Evolutionary conservation across 1,140 invertebrate genomes (phyloP), one percentile per base, ranked within the genome.

Genomic region (Drosophila elegans): DNA sequence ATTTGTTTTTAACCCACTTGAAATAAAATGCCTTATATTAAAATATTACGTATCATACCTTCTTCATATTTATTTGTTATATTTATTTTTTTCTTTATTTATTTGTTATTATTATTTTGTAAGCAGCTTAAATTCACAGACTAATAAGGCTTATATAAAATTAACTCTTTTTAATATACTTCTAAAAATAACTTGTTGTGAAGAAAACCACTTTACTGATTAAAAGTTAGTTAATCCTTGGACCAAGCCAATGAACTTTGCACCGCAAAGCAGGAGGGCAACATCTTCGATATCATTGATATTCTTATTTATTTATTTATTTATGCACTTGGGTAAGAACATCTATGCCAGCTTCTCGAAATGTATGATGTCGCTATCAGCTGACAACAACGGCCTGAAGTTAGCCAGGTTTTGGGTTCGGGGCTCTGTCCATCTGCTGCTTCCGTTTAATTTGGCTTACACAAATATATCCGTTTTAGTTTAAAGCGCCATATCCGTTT

Each of bases 221-320:
- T 9, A 3, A 3, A 21, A 3, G n/a, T 9, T 13, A 13, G 9
- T 13, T 3, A 16, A 11, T 13, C 6, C 27, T 7, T 21, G 16
- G 16, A 21, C 16, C 16, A 16, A 32, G 41, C 4, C 12, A 42
- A 45, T 41, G 5, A 13, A 7, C 16, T 3, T 12, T 25, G 12
- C 5, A n/a, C 16, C 39, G 12, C 10, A 34, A 55, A 45, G 44
- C 73, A 41, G 42, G 62, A 57, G 74, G 62, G 77, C 74, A 74
- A 78, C 44, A n/a, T 48, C 49, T 52, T 42, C 25, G 52, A 49
- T 49, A 7, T 27, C 60, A 76, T 57, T 66, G 42, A 76, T 72
- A 78, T 72, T 72, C 56, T 79, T 76, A 76, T 78, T 78, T 82
- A 82, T 78, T 78, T 82, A 82, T 82, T 78, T 83, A 83, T 74